Evolutionary conservation across 2,888 invertebrate species (phyloP).

Genomic region (Sminthurinus aureus): DNA sequence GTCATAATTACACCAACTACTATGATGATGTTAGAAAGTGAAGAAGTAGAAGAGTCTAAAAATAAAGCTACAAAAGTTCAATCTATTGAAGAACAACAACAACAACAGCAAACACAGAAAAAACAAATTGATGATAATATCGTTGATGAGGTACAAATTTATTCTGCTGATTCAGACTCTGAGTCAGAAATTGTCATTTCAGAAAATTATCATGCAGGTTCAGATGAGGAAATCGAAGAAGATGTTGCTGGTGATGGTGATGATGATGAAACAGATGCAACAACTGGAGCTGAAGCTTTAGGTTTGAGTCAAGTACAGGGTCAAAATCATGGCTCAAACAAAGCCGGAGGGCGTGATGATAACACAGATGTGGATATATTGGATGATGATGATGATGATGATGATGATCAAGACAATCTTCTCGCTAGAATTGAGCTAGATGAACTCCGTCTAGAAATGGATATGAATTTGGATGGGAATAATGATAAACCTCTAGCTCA

Average conservation of each 20-base stretch:
- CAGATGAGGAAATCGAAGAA: constrained; percentile 31
- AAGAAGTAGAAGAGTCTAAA: not conserved
- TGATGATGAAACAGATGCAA: constrained; percentile 28
- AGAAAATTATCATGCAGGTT: constrained; percentile 35
- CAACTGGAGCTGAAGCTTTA: constrained; percentile 33
- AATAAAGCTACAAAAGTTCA: not conserved
- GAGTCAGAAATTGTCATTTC: constrained; percentile 36
- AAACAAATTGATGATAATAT: not conserved
- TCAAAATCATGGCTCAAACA: not conserved
- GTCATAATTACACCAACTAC: not conserved
- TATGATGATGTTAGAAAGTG: too few relatives aligned
- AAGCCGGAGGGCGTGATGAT: constrained; percentile 12
- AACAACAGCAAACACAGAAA: not conserved
- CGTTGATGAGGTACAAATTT: not conserved
- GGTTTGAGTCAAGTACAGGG: not conserved
- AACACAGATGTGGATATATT: constrained; percentile 19
- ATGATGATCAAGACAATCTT: constrained; percentile 24
- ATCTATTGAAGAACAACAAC: not conserved
- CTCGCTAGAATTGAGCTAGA: constrained; percentile 26
- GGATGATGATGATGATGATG: not conserved
- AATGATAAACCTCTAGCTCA: not conserved
- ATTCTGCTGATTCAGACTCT: constrained; percentile 32
- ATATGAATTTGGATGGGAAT: not conserved
- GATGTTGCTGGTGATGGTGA: constrained; percentile 30
- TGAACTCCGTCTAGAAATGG: constrained; percentile 29